Evolutionary conservation across 2,888 invertebrate genomes (phyloP).

Genomic region (Eupithecia vulgata): DNA sequence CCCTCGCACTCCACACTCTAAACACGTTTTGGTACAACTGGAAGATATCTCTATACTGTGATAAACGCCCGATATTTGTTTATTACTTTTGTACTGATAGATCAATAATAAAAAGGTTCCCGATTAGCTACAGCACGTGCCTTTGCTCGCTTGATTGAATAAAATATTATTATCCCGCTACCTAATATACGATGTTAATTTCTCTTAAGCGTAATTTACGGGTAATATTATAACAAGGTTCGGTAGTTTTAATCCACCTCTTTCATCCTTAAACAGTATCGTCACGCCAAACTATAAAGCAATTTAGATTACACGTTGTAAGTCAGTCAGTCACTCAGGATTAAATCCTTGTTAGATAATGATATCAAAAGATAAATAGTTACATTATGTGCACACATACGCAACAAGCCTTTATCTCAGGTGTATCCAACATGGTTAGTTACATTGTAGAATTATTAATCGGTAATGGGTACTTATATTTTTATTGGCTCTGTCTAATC

Average conservation of each 20-base stretch:
- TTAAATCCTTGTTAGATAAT: background rate
- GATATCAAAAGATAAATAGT: constrained; percentile 4
- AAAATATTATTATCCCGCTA: background rate
- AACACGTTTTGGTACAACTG: constrained; percentile 40
- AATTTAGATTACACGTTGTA: background rate
- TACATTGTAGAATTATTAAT: background rate
- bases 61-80: constrained; percentile 3
- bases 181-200: background rate
- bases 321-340: background rate
- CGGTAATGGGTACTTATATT: background rate
- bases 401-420: background rate
- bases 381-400: background rate
- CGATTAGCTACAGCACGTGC: background rate
- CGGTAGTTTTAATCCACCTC: background rate
- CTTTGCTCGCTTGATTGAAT: background rate
- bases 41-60: background rate
- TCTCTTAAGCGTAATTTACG: background rate
- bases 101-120: background rate
- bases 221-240: too few relatives aligned
- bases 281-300: background rate
- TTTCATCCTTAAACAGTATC: background rate
- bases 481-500: background rate
- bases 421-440: background rate
- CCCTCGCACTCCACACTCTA: constrained; percentile 36
- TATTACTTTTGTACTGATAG: constrained; percentile 6